Evolutionary conservation across 1,140 invertebrate species (phyloP).

Genomic region (Muscidifurax raptorellus): DNA sequence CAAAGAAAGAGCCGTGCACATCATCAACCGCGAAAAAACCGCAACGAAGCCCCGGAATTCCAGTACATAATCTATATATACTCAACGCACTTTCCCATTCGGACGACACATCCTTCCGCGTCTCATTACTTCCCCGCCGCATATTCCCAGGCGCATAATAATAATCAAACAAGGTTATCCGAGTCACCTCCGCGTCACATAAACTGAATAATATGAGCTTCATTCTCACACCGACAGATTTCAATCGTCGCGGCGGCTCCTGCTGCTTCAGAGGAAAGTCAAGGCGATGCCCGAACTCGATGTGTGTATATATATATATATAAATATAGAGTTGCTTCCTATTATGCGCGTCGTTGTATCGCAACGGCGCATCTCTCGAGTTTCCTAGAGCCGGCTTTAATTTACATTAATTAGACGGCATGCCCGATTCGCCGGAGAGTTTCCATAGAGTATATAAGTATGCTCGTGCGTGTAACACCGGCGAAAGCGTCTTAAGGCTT

Average conservation of each 20-base stretch:
- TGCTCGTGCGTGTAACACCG: background rate
- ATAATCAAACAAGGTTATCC: background rate
- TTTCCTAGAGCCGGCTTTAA: background rate
- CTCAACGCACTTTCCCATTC: background rate
- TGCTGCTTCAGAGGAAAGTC: background rate
- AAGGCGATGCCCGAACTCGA: background rate
- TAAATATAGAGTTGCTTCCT: background rate
- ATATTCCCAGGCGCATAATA: background rate
- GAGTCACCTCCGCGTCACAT: no score
- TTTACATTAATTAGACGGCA: constrained; percentile 26
- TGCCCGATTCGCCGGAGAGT: background rate
- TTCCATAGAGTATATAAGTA: background rate
- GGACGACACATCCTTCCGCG: background rate
- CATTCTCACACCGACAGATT: background rate
- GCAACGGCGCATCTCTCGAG: background rate
- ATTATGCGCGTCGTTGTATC: constrained; percentile 3
- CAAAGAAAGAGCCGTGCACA: background rate
- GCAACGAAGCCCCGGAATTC: background rate
- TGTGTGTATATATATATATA: background rate
- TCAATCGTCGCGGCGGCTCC: background rate
- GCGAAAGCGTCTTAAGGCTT: background rate
- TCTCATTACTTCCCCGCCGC: background rate
- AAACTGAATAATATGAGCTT: background rate
- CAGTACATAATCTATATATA: background rate
- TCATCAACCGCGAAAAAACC: background rate